Evolutionary conservation across 2,113 vertebrate species (phyloP), one percentile per base, ranked within the genome.

Genomic region (Meles meles): DNA sequence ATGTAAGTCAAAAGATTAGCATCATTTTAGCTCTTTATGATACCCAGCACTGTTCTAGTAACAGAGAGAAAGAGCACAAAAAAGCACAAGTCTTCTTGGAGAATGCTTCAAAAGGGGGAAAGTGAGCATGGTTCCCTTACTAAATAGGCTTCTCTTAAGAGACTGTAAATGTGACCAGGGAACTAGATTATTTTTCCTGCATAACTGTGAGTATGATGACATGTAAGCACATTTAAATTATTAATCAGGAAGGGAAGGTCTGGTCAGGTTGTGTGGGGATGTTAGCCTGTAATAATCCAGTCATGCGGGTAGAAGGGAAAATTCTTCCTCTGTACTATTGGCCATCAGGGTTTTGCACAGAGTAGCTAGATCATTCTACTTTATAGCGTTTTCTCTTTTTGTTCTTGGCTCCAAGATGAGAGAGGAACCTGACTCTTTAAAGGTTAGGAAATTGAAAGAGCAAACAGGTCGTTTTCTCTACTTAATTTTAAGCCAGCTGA

Each of bases 1-100:
- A 87, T 99, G 99, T 99, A 99, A 99, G 99, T 99, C 97, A 91
- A 52, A 89, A 92, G 44, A 77, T 84, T n/a, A 83, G 23, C 61
- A 31, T 83, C 63, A 49, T 85, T 87, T 88, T 25, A n/a, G 29
- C 21, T 74, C 59, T 74, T 47, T 10, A 0, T 44, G 69, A 3
- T 84, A 29, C 39, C 31, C 39, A 72, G 65, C 49, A 83, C 80
- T 85, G 18, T 49, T 52, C 12, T 47, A 55, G 18, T 21, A 37
- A 23, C 52, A 52, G 52, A 72, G 10, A 25, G 44, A 71, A 52
- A 10, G 39, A 71, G 25, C 18, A n/a, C 23, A 12, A 77, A 71
- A 55, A 31, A 88, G 17, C 2, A 20, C 11, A 88, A 29, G 29
- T 92, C 74, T 59, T 67, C 2, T 17, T 42, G 67, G n/a, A 23